Conservation (phyloP, 2,113 vertebrate species). For the Pseudorectes ferrugineus region DNA sequence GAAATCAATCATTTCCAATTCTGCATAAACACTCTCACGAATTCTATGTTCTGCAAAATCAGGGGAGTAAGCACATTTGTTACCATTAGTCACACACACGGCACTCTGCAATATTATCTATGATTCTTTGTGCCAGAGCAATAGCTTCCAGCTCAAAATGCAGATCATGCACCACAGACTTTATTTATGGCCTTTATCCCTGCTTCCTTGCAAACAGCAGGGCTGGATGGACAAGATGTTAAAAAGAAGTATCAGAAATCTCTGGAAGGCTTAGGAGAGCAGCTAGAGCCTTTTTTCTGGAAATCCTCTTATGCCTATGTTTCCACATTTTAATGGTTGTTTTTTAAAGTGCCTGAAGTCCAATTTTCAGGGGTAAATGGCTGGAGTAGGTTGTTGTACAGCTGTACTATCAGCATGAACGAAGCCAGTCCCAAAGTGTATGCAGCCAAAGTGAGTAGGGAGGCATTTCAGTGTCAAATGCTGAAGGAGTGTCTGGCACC, state of each 20-base stretch:
- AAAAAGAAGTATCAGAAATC: background rate
- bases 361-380: background rate
- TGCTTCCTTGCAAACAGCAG: background rate
- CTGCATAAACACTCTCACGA: background rate
- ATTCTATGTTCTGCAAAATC: background rate
- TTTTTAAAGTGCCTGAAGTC: background rate
- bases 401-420: background rate
- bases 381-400: background rate
- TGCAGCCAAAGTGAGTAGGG: background rate
- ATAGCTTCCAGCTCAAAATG: background rate
- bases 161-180: background rate
- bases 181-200: slow-evolving; percentile 7
- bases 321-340: background rate
- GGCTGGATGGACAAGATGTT: background rate
- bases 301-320: background rate
- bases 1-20: background rate
- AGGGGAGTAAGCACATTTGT: background rate
- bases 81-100: background rate
- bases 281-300: background rate
- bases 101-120: background rate
- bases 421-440: background rate
- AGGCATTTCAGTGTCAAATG: background rate
- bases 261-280: background rate
- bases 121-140: background rate
- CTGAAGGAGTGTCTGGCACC: background rate